A percentile compares a stretch with the other conserved stretches of the same genome.
Conservation (phyloP, 1,140 invertebrate genomes). For the Neelides sp. region DNA sequence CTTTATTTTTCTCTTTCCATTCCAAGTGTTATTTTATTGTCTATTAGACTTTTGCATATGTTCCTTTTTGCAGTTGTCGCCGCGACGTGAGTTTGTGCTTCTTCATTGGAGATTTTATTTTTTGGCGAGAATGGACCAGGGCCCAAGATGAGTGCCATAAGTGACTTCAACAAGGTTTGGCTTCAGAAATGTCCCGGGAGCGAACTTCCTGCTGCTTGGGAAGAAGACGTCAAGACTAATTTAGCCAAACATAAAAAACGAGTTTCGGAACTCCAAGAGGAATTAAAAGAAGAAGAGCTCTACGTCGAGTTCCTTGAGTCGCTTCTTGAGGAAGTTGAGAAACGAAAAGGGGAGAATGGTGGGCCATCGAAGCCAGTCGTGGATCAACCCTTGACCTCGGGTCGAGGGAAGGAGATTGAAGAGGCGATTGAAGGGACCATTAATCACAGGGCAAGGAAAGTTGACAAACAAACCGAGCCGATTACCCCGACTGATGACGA, state of each 20-base stretch:
- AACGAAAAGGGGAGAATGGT: conserved; percentile 42
- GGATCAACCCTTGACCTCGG: conserved; percentile 30
- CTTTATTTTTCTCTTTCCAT: too few relatives aligned
- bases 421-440: too few relatives aligned
- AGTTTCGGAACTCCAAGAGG: conserved; percentile 60
- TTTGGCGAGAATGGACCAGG: too few relatives aligned
- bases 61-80: too few relatives aligned
- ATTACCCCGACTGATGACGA: too few relatives aligned
- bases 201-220: conserved; percentile 74
- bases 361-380: conserved; percentile 35
- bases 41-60: too few relatives aligned
- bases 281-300: conserved; percentile 75
- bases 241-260: conserved; percentile 68
- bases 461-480: too few relatives aligned
- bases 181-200: conserved; percentile 73
- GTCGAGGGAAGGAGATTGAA: neutral
- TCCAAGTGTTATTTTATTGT: too few relatives aligned
- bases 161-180: conserved; percentile 47
- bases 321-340: conserved; percentile 64
- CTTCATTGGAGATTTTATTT: too few relatives aligned
- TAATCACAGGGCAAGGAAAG: too few relatives aligned
- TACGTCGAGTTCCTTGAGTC: conserved; percentile 78
- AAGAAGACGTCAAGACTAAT: conserved; percentile 75
- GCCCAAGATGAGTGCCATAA: conserved; percentile 29
- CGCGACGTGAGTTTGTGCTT: too few relatives aligned